These are phyloP conservation scores for Hipparchia semele DNA, from an alignment of 2,888 invertebrate genomes.

Conservation along the genomic window DNA sequence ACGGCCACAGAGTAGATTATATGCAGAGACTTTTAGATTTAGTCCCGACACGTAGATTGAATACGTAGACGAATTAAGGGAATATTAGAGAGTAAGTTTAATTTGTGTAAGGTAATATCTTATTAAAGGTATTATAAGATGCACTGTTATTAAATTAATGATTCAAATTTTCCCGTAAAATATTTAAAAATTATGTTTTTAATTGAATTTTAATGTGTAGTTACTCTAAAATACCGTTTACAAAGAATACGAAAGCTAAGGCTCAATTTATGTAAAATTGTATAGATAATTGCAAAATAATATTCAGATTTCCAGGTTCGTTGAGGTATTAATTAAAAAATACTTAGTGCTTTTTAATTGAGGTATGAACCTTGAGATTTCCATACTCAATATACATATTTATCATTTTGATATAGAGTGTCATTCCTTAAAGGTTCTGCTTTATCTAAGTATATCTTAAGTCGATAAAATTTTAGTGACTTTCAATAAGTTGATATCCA, in stretches of 20 bases:
- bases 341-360: constrained; percentile 12
- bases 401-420: neutral
- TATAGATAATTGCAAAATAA: constrained; percentile 9
- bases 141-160: neutral
- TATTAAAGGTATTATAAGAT: neutral
- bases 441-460: no score
- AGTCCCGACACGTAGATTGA: no score
- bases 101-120: no score
- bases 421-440: no score
- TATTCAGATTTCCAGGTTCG: constrained; percentile 2
- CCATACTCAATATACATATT: neutral
- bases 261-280: neutral
- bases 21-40: neutral
- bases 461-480: no score
- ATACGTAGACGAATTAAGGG: no score
- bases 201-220: neutral
- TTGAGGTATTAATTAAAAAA: constrained; percentile 9
- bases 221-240: neutral
- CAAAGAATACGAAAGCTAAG: neutral
- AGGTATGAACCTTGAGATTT: neutral
- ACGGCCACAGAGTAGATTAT: constrained; percentile 17
- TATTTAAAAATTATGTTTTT: neutral
- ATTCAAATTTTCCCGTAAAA: neutral
- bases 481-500: no score
- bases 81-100: no score